Evolutionary conservation across 2,113 vertebrate genomes (phyloP).

Genomic region (Pampusana beccarii): DNA sequence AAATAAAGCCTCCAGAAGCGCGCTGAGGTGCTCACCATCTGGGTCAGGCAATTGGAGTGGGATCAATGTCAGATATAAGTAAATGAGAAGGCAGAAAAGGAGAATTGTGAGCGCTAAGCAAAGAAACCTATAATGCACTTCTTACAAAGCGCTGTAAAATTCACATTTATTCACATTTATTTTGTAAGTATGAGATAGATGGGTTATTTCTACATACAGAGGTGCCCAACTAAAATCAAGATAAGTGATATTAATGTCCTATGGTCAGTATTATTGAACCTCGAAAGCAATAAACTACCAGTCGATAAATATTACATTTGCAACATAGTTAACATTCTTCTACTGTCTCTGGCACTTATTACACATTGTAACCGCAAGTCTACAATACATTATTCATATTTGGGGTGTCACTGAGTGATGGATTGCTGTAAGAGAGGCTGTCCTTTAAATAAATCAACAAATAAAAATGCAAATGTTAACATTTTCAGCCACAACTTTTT

Average conservation of each 20-base stretch:
- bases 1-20: neutral
- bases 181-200: conserved; percentile 72
- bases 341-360: conserved; percentile 82
- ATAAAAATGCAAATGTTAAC: conserved; percentile 91
- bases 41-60: neutral
- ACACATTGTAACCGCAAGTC: conserved; percentile 82
- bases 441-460: conserved; percentile 90
- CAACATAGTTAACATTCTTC: conserved; percentile 84
- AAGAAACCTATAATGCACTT: conserved; percentile 42
- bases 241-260: conserved; percentile 85
- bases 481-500: conserved; percentile 85
- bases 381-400: conserved; percentile 89
- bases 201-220: conserved; percentile 76
- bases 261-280: conserved; percentile 85
- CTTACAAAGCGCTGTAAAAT: conserved; percentile 68
- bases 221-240: conserved; percentile 77
- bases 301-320: conserved; percentile 86
- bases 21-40: neutral
- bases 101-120: neutral
- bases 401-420: conserved; percentile 84
- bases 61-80: neutral
- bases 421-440: conserved; percentile 84
- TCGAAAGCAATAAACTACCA: conserved; percentile 82
- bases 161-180: conserved; percentile 78
- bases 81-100: conserved; percentile 26